Base-by-base conservation (phyloP, 1,140 invertebrate genomes). In the Cotesia vestalis region DNA sequence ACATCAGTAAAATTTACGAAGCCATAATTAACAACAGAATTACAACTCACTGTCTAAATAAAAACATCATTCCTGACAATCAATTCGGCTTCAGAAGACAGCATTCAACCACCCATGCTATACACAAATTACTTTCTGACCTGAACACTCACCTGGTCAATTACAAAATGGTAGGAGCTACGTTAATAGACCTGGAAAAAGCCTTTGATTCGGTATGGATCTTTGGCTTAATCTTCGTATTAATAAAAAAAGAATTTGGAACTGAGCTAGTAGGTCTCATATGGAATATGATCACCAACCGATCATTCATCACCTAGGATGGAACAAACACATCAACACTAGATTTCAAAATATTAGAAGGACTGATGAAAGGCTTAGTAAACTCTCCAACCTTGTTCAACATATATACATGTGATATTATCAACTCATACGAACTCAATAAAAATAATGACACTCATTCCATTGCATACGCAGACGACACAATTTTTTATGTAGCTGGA, bases 401-500 rank as follows among this genome's bases (percentile, higher is more conserved):
- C 17, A 70, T 76, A 3, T 72, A 34, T 20, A 76, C 57, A 0
- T 0, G 38, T 12, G 62, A 76, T 1, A 36, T 76, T 0, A 57
- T 74, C 0, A 64, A 46, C 0, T 17, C 57, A 17, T 73, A 63
- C 36, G 61, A 27, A 9, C 51, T 77, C 3, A 55, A 17, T 4
- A 12, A 20, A 4, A 27, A 34, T n/a, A 12, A 35, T 20, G 27
- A 57, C 4, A 60, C 46, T 4, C 9, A 40, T 1, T 11, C 46
- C 34, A 75, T 71, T 0, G 69, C 72, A 4, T 78, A 76, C 53
- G 76, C 74, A 3, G 77, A 78, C 36, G 74, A 77, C 12, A 11
- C 73, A 0, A 71, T 77, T 1, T 20, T 77, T 0, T 74, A 71
- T 55, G 52, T 55, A 12, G 14, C 52, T n/a, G 52, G 52, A 9